These are phyloP conservation scores for Caerostris extrusa DNA, from an alignment of 1,140 invertebrate species.

Conservation along the genomic window DNA sequence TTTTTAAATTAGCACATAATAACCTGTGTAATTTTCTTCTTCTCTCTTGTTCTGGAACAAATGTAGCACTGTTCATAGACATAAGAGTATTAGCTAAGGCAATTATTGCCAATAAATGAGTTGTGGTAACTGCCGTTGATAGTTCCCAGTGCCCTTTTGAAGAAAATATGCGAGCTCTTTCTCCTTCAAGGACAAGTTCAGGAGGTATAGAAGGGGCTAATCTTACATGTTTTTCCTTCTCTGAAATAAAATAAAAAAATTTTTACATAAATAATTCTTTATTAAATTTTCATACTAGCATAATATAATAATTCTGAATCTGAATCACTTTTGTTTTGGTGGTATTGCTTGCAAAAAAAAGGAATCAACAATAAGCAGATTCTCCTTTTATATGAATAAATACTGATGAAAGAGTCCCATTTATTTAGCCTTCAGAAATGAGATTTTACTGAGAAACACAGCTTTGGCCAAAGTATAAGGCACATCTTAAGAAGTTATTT, in stretches of 20 bases:
- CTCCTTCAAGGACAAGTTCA: slow-evolving; percentile 88
- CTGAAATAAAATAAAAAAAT: background rate
- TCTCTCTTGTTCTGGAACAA: slow-evolving; percentile 83
- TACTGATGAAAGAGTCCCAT: too few species aligned
- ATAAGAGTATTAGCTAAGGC: slow-evolving; percentile 97
- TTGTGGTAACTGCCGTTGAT: slow-evolving; percentile 95
- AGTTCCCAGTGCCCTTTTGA: slow-evolving; percentile 96
- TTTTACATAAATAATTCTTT: too few species aligned
- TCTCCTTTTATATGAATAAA: too few species aligned
- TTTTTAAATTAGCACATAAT: background rate
- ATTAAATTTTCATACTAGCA: too few species aligned
- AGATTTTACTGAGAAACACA: too few species aligned
- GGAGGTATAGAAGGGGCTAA: slow-evolving; percentile 86
- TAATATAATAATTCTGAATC: too few species aligned
- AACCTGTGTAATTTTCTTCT: slow-evolving; percentile 78
- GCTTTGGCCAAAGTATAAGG: too few species aligned
- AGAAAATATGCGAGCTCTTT: slow-evolving; percentile 90
- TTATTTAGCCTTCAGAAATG: too few species aligned
- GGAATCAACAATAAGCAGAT: too few species aligned
- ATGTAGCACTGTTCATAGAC: slow-evolving; percentile 98
- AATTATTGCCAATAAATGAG: slow-evolving; percentile 96
- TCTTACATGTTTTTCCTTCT: slow-evolving; percentile 63
- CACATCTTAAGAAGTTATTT: too few species aligned
- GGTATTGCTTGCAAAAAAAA: too few species aligned
- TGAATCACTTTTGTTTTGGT: too few species aligned